phyloP scores from a whole-genome alignment of 1,140 invertebrate genomes.

The Rhopalosiphum padi region DNA sequence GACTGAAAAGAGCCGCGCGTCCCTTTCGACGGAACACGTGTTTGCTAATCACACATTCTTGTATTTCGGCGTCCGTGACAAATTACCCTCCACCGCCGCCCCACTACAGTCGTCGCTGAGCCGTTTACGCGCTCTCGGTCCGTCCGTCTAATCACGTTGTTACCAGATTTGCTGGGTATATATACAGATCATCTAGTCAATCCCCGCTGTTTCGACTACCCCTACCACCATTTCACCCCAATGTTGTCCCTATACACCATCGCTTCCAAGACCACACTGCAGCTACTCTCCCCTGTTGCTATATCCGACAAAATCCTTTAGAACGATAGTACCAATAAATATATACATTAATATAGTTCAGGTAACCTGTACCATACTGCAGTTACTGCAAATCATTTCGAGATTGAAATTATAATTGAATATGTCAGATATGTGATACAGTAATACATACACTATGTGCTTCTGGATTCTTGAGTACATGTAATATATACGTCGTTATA shows the following conservation, averaged over 20 bases:
- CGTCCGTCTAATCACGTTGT: constrained; percentile 30
- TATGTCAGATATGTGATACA: neutral
- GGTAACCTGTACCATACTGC: neutral
- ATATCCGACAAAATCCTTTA: neutral
- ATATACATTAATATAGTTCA: neutral
- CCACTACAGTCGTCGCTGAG: neutral
- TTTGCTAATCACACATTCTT: constrained; percentile 57
- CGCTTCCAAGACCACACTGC: neutral
- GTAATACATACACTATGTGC: neutral
- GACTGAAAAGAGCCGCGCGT: neutral
- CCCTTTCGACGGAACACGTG: constrained; percentile 48
- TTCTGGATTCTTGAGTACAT: neutral
- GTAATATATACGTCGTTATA: too few species aligned
- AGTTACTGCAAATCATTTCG: neutral
- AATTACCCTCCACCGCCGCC: constrained; percentile 41
- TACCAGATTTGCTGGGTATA: neutral
- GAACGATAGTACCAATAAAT: neutral
- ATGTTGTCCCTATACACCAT: neutral
- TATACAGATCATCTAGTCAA: neutral
- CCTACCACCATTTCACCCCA: neutral
- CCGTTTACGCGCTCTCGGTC: neutral
- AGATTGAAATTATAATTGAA: neutral
- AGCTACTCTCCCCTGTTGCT: neutral
- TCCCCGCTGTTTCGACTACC: neutral
- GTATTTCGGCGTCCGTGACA: constrained; percentile 57